Conservation (phyloP, 2,888 invertebrate genomes). For the Ormia ochracea region DNA sequence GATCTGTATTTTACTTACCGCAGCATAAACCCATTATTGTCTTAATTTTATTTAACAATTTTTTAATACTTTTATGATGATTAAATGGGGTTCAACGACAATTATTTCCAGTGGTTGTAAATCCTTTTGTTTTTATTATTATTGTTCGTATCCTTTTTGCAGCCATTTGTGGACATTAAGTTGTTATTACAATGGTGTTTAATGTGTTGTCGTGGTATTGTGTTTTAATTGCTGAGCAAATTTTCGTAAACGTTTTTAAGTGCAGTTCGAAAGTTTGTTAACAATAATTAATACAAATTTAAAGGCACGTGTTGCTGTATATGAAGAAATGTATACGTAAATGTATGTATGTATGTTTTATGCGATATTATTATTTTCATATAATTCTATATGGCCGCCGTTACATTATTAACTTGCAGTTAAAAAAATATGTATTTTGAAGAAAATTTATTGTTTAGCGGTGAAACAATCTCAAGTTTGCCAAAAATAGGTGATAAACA, state of each 20-base stretch:
- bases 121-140: conserved; percentile 21
- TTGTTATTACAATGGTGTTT: conserved; percentile 39
- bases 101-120: conserved; percentile 30
- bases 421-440: too few species aligned
- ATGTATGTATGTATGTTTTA: too few species aligned
- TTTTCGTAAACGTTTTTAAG: conserved; percentile 1
- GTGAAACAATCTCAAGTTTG: too few species aligned
- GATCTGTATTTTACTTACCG: background rate
- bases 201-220: conserved; percentile 3
- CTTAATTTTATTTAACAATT: conserved; percentile 38
- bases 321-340: too few species aligned
- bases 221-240: conserved; percentile 25
- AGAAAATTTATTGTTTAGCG: too few species aligned
- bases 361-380: too few species aligned
- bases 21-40: background rate
- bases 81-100: conserved; percentile 25
- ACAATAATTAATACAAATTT: background rate
- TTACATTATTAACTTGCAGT: too few species aligned
- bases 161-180: conserved; percentile 16
- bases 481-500: too few species aligned
- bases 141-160: background rate
- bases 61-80: conserved; percentile 16
- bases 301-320: background rate
- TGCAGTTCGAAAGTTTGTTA: conserved; percentile 16
- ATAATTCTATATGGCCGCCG: too few species aligned